Evolutionary conservation across 2,888 invertebrate genomes (phyloP), one percentile per base, ranked within the genome.

Genomic region (Ormyrus rosae): DNA sequence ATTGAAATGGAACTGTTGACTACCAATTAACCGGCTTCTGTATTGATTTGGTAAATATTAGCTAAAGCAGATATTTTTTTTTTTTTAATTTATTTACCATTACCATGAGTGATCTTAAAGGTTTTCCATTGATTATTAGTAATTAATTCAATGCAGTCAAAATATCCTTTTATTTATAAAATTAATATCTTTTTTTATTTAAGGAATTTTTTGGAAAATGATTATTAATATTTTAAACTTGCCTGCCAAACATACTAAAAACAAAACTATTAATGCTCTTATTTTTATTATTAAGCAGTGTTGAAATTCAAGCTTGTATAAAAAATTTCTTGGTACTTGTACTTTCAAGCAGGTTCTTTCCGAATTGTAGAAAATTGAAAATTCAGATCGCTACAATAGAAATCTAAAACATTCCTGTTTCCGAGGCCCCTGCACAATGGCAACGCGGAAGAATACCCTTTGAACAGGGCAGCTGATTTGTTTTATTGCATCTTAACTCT

Each of bases 1-100:
- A 87, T 86, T 87, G 83, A 87, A 87, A 87, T 86, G 77, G 82
- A 84, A 79, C 84, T 83, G 84, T 86, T 86, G 84, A 86, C 85
- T 82, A 75, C 77, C 77, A 84, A 79, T 74, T 79, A 69, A 63
- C 50, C 69, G 45, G 81, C 83, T 84, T 84, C 84, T 82, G 81
- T 83, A 83, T 85, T 86, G 83, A 85, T 85, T 83, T 78, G 82
- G 83, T 83, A 84, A 65, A 83, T 84, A 87, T 86, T 86, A 86
- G 81, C 84, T 69, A 8, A 46, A 72, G 65, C 46, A 68, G 68
- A 63, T 69, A 72, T 10, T 58, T 61, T 45, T 70, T 75, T 75
- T 65, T 61, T 13, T 13, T 13, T 13, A 13, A 13, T 13, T 13
- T 13, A 13, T 13, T 13, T 13, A 13, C 13, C 13, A 13, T 13